Conservation (phyloP, 2,888 invertebrate genomes). For the Acleris sparsana region DNA sequence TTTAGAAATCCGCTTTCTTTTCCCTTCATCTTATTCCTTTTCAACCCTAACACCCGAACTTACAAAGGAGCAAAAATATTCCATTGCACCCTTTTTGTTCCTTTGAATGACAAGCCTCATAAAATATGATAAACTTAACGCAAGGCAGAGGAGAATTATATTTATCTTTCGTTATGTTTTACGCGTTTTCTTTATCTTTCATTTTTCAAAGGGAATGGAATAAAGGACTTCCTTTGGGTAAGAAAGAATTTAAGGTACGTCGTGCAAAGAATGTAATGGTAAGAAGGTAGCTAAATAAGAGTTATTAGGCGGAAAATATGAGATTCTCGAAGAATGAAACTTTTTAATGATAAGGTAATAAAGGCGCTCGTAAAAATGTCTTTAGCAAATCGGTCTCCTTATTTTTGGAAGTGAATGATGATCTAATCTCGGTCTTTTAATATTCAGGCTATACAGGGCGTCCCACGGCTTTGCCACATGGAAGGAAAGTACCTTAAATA, state of each 20-base stretch:
- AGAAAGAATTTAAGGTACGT: background rate
- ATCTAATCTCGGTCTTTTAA: no score
- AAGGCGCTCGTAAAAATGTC: no score
- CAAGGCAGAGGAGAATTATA: background rate
- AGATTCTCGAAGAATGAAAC: no score
- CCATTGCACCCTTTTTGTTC: constrained; percentile 4
- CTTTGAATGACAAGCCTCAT: constrained; percentile 19
- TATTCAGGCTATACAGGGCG: no score
- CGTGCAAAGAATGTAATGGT: background rate
- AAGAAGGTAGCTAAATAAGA: background rate
- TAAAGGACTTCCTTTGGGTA: background rate
- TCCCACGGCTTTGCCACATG: no score
- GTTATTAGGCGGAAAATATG: background rate
- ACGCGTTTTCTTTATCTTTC: constrained; percentile 15
- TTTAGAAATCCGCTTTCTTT: no score
- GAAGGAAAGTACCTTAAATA: no score
- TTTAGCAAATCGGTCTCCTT: no score
- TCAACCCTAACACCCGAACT: background rate
- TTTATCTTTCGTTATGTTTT: constrained; percentile 13
- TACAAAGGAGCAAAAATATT: constrained; percentile 14
- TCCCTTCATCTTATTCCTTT: background rate
- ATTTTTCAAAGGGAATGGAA: background rate
- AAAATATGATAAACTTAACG: constrained; percentile 13
- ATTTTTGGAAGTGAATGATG: no score
- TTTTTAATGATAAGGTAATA: no score